A percentile compares a stretch with the other conserved stretches of the same genome.
These are phyloP conservation scores for Melitaea cinxia DNA, from an alignment of 1,140 invertebrate genomes.

Conservation along the genomic window DNA sequence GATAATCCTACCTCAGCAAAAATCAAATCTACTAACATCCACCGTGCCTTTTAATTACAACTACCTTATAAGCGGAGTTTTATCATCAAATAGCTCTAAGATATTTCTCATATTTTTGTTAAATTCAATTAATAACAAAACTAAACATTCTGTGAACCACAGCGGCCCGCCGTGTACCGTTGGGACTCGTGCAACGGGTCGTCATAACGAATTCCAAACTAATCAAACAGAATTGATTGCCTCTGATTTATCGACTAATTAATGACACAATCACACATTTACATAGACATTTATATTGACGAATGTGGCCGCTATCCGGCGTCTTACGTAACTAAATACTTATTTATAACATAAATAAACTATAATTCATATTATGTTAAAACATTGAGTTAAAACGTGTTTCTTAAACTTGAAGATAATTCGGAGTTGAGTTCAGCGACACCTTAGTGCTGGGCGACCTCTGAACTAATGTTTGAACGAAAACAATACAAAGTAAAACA, in stretches of 20 bases:
- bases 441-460: slow-evolving; percentile 48
- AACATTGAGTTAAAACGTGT: no score
- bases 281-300: slow-evolving; percentile 27
- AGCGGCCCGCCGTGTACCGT: not conserved
- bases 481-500: slow-evolving; percentile 61
- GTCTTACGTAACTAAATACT: not conserved
- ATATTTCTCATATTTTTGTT: no score
- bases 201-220: slow-evolving; percentile 18
- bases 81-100: no score
- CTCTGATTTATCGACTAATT: slow-evolving; percentile 30
- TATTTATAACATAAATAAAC: not conserved
- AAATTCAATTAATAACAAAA: no score
- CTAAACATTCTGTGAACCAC: no score
- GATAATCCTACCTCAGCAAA: no score
- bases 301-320: not conserved
- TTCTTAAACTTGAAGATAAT: no score
- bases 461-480: slow-evolving; percentile 59
- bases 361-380: not conserved
- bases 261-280: slow-evolving; percentile 26
- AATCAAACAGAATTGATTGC: slow-evolving; percentile 32
- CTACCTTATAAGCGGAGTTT: no score
- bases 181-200: not conserved
- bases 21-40: no score
- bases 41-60: no score
- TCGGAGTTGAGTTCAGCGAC: slow-evolving; percentile 35